phyloP scores from a whole-genome alignment of 1,140 invertebrate genomes.

The Grapholita molesta region DNA sequence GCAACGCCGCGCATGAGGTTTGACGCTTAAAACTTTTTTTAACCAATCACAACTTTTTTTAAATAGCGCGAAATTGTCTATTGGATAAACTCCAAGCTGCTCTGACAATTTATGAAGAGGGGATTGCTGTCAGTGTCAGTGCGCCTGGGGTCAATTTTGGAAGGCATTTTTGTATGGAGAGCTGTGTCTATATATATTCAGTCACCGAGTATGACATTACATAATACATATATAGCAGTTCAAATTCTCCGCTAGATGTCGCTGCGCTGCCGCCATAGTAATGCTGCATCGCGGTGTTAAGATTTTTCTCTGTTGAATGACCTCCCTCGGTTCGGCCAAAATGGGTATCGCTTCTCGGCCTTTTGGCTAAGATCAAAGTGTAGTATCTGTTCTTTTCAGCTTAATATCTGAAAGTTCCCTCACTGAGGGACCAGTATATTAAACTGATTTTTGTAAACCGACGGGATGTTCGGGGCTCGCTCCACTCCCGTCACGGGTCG shows the following conservation, averaged over 20 bases:
- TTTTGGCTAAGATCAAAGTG: conserved; percentile 2
- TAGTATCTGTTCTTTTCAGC: conserved; percentile 2
- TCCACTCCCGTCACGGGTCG: neutral
- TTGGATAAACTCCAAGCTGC: no score
- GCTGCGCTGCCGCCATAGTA: neutral
- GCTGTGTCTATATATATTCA: no score
- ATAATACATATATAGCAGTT: neutral
- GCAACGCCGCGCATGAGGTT: no score
- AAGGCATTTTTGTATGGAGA: no score
- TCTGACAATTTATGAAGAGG: no score
- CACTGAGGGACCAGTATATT: conserved; percentile 1
- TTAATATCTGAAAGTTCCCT: conserved; percentile 2
- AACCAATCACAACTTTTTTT: no score
- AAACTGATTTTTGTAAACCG: neutral
- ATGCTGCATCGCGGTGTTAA: neutral
- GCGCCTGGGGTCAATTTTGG: no score
- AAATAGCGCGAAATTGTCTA: no score
- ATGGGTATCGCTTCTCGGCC: neutral
- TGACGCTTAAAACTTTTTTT: no score
- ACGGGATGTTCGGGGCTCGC: neutral
- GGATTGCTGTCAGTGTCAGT: no score
- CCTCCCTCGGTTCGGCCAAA: neutral
- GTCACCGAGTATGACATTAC: neutral
- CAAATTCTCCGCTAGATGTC: neutral
- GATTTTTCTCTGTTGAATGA: neutral